Percentiles rank a stretch among this genome's conserved stretches.
These are phyloP conservation scores for Odontophorus gujanensis DNA, from an alignment of 2,113 vertebrate genomes.

Conservation along the genomic window DNA sequence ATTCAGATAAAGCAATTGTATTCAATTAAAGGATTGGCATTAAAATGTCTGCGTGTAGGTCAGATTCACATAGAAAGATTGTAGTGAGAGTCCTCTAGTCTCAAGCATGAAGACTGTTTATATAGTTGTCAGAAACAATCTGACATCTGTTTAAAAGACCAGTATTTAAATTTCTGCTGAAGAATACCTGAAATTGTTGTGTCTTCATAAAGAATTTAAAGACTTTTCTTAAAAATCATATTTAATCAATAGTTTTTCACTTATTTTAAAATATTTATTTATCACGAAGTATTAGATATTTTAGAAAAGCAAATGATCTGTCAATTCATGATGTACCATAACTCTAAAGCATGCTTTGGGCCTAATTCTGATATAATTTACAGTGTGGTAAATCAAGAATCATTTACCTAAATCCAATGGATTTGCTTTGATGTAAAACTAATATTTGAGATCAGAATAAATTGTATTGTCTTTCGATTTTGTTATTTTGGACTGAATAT, in stretches of 20 bases:
- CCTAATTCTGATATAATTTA: background rate
- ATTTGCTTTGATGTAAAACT: background rate
- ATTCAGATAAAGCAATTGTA: background rate
- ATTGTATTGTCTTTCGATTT: background rate
- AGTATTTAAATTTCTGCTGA: background rate
- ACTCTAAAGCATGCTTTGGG: background rate
- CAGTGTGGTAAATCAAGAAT: background rate
- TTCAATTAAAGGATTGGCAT: background rate
- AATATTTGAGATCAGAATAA: background rate
- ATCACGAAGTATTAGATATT: background rate
- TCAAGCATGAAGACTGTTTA: background rate
- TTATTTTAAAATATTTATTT: background rate
- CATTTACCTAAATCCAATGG: background rate
- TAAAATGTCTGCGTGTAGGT: background rate
- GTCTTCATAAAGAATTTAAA: background rate
- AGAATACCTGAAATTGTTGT: background rate
- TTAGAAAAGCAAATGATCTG: background rate
- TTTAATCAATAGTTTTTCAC: background rate
- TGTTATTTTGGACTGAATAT: background rate
- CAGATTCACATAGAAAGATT: background rate
- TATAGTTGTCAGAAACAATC: background rate
- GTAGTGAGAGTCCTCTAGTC: background rate
- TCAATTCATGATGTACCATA: background rate
- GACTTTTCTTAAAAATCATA: background rate
- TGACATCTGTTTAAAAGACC: background rate